Conservation (phyloP, 2,888 invertebrate genomes). For the Agriopis leucophaearia region DNA sequence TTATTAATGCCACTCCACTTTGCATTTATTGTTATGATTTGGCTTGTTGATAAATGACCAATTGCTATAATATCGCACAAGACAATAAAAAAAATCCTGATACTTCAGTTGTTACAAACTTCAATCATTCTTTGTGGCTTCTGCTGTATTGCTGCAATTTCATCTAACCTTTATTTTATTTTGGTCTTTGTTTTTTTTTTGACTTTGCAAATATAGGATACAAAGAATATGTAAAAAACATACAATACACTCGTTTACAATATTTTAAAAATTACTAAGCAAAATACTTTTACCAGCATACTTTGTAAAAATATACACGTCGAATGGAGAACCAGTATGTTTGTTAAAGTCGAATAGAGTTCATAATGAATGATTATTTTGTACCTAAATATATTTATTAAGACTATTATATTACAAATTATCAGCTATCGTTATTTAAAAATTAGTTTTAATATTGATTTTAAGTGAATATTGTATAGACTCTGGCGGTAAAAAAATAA, state of each 20-base stretch:
- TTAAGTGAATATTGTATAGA: neutral
- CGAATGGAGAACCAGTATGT: neutral
- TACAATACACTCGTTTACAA: neutral
- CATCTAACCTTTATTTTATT: no score
- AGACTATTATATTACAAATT: neutral
- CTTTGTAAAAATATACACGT: neutral
- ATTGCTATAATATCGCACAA: no score
- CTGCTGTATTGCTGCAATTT: no score
- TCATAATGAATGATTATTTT: neutral
- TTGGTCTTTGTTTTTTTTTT: neutral
- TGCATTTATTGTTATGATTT: no score
- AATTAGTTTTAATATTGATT: constrained; percentile 1
- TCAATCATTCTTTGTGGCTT: no score
- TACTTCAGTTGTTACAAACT: no score
- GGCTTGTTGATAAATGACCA: no score
- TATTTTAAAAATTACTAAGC: neutral
- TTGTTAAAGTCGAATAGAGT: neutral
- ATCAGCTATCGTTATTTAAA: neutral
- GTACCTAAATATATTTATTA: neutral
- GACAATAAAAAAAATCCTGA: no score
- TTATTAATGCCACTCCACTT: no score
- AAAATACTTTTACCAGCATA: neutral
- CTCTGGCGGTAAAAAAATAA: constrained; percentile 12
- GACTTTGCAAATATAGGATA: no score
- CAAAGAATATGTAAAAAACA: no score